Conservation (phyloP, 2,888 invertebrate species). For the Anoncus sp. region DNA sequence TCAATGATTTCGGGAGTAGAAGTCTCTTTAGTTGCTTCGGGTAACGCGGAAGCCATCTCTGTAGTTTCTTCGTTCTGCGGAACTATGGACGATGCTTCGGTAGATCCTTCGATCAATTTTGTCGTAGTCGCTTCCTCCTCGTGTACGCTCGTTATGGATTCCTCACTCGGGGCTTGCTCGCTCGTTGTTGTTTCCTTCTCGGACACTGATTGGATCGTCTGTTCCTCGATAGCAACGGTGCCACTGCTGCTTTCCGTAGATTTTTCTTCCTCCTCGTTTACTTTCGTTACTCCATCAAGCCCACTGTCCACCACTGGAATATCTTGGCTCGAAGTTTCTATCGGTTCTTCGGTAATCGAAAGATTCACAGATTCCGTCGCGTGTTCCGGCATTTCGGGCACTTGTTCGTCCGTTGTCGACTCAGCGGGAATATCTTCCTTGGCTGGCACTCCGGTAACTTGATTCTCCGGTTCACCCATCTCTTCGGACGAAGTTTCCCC, state of each 20-base stretch:
- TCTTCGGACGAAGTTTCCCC: slow-evolving; percentile 64
- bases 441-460: slow-evolving; percentile 39
- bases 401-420: slow-evolving; percentile 26
- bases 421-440: slow-evolving; percentile 42
- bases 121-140: slow-evolving; percentile 22
- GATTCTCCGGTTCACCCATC: slow-evolving; percentile 58
- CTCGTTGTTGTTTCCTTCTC: slow-evolving; percentile 22
- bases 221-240: slow-evolving; percentile 7
- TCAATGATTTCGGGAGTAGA: slow-evolving; percentile 1
- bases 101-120: not conserved
- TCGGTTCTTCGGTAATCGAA: slow-evolving; percentile 30
- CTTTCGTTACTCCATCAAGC: slow-evolving; percentile 37
- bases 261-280: slow-evolving; percentile 25
- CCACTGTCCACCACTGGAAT: slow-evolving; percentile 43
- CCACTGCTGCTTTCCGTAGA: slow-evolving; percentile 26
- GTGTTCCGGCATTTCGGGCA: slow-evolving; percentile 22
- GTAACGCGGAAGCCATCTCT: too few species aligned
- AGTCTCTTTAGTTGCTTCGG: slow-evolving; percentile 12
- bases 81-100: slow-evolving; percentile 43
- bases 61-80: slow-evolving; percentile 42
- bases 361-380: slow-evolving; percentile 33
- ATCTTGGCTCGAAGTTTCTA: slow-evolving; percentile 42
- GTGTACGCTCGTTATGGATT: slow-evolving; percentile 14
- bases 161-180: slow-evolving; percentile 30
- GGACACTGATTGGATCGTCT: slow-evolving; percentile 6